Conservation (phyloP, 2,888 invertebrate species). For the Dorcus hopei region DNA sequence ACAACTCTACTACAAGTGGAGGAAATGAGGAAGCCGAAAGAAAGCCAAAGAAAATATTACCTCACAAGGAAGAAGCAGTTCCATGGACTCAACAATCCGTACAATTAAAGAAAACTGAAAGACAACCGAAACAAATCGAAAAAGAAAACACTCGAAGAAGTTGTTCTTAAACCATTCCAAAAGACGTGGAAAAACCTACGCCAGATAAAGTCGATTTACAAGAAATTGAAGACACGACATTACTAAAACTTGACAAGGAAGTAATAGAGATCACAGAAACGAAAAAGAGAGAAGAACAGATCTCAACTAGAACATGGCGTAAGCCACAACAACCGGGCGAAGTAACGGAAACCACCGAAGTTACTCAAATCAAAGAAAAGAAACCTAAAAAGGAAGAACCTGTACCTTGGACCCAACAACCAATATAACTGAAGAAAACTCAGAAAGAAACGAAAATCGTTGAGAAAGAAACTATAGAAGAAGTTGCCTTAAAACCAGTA, state of each 20-base stretch:
- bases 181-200: constrained; percentile 12
- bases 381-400: constrained; percentile 38
- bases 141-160: constrained; percentile 47
- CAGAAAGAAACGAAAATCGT: constrained; percentile 35
- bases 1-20: constrained; percentile 25
- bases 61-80: constrained; percentile 36
- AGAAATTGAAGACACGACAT: constrained; percentile 10
- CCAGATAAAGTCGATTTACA: constrained; percentile 2
- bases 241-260: constrained; percentile 41
- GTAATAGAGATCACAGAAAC: constrained; percentile 37
- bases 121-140: constrained; percentile 41
- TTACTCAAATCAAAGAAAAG: constrained; percentile 38
- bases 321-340: constrained; percentile 45
- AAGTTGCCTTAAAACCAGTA: constrained; percentile 33
- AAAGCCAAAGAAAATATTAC: constrained; percentile 21
- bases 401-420: constrained; percentile 63
- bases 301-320: constrained; percentile 42
- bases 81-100: constrained; percentile 62
- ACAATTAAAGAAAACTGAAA: constrained; percentile 48
- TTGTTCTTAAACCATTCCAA: constrained; percentile 50
- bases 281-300: constrained; percentile 38
- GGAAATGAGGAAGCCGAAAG: constrained; percentile 37
- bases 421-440: constrained; percentile 54
- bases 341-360: constrained; percentile 22
- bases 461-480: constrained; percentile 35